Percentiles rank a stretch among this genome's conserved stretches.
Conservation (phyloP, 2,888 invertebrate species). For the Thymelicus sylvestris region DNA sequence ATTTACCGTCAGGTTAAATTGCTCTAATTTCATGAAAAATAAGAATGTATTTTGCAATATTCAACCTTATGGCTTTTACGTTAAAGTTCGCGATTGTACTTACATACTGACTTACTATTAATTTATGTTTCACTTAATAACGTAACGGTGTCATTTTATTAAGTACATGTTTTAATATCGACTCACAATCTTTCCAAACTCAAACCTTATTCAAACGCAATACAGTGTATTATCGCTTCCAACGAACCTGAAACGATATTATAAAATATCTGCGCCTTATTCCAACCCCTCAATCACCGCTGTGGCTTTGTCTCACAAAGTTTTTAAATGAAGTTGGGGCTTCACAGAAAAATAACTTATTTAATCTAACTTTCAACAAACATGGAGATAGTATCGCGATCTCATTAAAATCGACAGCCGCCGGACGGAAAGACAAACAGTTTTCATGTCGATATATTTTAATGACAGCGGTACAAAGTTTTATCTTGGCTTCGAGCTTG, state of each 20-base stretch:
- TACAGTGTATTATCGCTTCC: conserved; percentile 22
- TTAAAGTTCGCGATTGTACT: background rate
- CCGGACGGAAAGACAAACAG: conserved; percentile 24
- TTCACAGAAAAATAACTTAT: conserved; percentile 58
- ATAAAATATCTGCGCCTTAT: conserved; percentile 31
- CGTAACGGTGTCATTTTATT: background rate
- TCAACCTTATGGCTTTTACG: background rate
- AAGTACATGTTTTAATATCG: background rate
- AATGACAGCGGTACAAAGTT: conserved; percentile 16
- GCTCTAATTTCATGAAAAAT: no score
- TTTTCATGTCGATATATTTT: conserved; percentile 27
- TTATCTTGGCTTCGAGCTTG: conserved; percentile 23
- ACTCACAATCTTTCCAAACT: background rate
- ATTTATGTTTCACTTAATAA: no score
- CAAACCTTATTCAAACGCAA: background rate
- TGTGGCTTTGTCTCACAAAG: conserved; percentile 49
- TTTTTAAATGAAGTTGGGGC: conserved; percentile 55
- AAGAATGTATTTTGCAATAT: no score
- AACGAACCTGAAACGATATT: conserved; percentile 2
- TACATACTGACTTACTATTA: no score
- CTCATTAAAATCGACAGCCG: conserved; percentile 50
- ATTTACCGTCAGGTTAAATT: no score
- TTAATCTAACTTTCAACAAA: conserved; percentile 59
- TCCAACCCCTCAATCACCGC: conserved; percentile 43
- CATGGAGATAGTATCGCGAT: conserved; percentile 53